Base-by-base conservation (phyloP, 2,888 invertebrate species). In the Orthosia cruda region DNA sequence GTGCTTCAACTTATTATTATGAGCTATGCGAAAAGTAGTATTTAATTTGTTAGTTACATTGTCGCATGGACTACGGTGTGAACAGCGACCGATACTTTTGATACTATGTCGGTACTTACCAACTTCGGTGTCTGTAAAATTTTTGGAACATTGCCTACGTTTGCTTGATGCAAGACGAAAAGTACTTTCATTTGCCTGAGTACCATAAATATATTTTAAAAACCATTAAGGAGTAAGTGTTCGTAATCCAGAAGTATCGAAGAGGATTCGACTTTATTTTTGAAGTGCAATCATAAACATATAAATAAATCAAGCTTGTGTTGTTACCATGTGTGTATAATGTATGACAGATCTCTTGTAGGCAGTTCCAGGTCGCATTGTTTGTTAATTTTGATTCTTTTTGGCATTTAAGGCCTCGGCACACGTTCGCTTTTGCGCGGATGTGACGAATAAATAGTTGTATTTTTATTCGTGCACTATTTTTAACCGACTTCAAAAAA, bases 71-170 rank as follows among this genome's bases (percentile, higher is more conserved):
- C n/a, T 62, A 45, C 82, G 85, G 89, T 89, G 88, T 89, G 32
- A 83, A 26, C n/a, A 57, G 65, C 73, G 57, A 58, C 78, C 74
- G 23, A 52, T 77, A 82, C 66, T 71, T 83, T 81, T 83, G 73
- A 81, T 83, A 74, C 81, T 59, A 78, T 62, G 74, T 54, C 62
- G 63, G 80, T 81, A 82, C 81, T 73, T 72, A 83, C 85, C 58
- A 81, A 84, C 66, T 78, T 77, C 57, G 82, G 75, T 74, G 77
- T 83, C 82, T 87, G 82, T 81, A 83, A 82, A 73, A 74, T 86
- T 87, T 88, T 88, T 89, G 89, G 89, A 89, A 87, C 87, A 84
- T 77, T 89, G 89, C 89, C 89, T 88, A 84, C 78, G 65, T 74
- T 83, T 84, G 69, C 77, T 74, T 84, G 85, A 74, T 81, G 67